These are phyloP conservation scores for Varecia variegata DNA, from an alignment of 2,797 vertebrate genomes.

Conservation along the genomic window DNA sequence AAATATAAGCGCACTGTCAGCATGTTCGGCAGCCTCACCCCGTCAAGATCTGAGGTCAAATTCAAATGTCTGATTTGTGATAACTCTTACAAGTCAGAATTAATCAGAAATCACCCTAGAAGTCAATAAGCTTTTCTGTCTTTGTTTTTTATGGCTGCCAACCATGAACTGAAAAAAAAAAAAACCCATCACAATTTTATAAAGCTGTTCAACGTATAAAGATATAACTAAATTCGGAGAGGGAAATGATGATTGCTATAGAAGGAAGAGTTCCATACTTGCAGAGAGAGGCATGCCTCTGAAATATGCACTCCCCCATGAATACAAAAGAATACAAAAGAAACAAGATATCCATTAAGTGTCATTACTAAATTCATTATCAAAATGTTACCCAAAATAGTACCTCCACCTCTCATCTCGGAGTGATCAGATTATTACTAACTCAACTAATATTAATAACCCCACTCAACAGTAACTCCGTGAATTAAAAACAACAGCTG, in stretches of 20 bases:
- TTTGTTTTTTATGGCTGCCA: neutral
- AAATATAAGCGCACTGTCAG: fast-evolving
- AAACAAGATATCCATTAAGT: neutral
- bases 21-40: fast-evolving
- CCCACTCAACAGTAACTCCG: constrained; percentile 20
- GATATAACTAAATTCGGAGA: neutral
- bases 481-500: constrained; percentile 24
- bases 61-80: neutral
- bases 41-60: neutral
- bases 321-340: constrained; percentile 46
- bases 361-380: constrained; percentile 45
- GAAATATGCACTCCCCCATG: neutral
- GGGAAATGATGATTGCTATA: neutral
- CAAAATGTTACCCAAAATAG: constrained; percentile 52
- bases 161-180: neutral
- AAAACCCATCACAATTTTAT: neutral
- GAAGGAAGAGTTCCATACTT: constrained; percentile 26
- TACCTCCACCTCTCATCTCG: constrained; percentile 33
- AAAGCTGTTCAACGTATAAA: neutral
- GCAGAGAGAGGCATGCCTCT: neutral
- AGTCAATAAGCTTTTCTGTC: neutral
- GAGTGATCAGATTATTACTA: constrained; percentile 55
- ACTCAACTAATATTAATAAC: constrained; percentile 45
- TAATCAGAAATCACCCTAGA: neutral
- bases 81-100: neutral